Conservation (phyloP, 2,113 vertebrate species). For the Alouatta palliata region DNA sequence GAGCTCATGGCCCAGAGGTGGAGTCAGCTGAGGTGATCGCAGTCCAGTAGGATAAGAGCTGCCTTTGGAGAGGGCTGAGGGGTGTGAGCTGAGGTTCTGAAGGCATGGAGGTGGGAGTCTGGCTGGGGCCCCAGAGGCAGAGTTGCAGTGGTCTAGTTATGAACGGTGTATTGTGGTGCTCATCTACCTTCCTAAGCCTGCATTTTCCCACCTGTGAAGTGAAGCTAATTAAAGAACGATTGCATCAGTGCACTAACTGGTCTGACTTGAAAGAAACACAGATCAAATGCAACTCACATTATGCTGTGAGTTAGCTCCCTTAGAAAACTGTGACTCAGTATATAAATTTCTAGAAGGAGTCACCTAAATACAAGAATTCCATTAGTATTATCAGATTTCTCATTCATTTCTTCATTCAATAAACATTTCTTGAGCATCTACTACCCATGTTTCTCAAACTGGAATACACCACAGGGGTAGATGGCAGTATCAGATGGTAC, state of each 20-base stretch:
- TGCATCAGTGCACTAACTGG: background rate
- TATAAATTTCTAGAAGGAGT: background rate
- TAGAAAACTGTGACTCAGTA: background rate
- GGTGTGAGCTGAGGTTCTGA: background rate
- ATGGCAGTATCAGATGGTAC: background rate
- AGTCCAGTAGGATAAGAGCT: background rate
- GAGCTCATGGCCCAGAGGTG: background rate
- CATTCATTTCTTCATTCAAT: background rate
- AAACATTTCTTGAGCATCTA: background rate
- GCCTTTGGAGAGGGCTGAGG: too few species aligned
- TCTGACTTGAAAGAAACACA: conserved; percentile 25
- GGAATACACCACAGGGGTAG: background rate
- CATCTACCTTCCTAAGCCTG: background rate
- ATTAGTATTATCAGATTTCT: background rate
- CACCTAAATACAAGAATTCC: background rate
- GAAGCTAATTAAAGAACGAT: background rate
- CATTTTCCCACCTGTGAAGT: background rate
- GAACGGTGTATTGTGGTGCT: background rate
- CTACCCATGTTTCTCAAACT: background rate
- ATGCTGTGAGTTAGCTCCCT: background rate
- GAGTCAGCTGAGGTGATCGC: background rate
- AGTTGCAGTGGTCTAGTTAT: background rate
- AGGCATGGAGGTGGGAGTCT: background rate
- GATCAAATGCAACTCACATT: background rate
- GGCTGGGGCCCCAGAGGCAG: background rate